A percentile compares a stretch with the other conserved stretches of the same genome.
These are phyloP conservation scores for Naja naja DNA, from an alignment of 2,113 vertebrate genomes.

Conservation along the genomic window DNA sequence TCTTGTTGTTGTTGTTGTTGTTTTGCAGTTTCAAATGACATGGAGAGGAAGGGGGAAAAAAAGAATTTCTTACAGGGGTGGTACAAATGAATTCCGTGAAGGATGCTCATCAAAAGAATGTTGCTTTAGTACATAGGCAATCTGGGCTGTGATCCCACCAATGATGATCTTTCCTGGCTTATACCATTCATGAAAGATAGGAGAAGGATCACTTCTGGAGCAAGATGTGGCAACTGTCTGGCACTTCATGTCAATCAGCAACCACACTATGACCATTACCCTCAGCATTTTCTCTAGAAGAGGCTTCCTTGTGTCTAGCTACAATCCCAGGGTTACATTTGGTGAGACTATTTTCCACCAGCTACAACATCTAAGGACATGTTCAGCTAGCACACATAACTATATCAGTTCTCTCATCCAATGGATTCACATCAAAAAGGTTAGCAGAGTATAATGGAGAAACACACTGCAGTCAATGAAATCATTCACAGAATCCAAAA, in stretches of 20 bases:
- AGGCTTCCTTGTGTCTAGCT: background rate
- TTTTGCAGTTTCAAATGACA: too few relatives aligned
- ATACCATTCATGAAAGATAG: background rate
- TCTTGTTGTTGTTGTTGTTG: too few relatives aligned
- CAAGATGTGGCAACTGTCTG: background rate
- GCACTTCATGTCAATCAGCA: background rate
- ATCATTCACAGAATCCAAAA: background rate
- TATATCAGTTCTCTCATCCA: background rate
- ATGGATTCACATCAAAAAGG: background rate
- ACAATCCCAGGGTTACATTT: background rate
- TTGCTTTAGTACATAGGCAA: background rate
- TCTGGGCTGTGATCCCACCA: background rate
- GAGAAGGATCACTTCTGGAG: background rate
- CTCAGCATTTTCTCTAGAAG: background rate
- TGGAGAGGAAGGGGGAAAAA: too few relatives aligned
- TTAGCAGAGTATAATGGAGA: background rate
- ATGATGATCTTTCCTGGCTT: background rate
- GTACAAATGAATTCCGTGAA: background rate
- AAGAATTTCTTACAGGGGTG: background rate
- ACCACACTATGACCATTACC: background rate
- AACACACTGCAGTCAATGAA: background rate
- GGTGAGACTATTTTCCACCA: background rate
- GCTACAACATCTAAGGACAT: too few relatives aligned
- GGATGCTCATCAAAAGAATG: background rate
- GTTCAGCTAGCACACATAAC: background rate